phyloP scores from a whole-genome alignment of 2,797 vertebrate genomes.

The Lagocephalus sceleratus region DNA sequence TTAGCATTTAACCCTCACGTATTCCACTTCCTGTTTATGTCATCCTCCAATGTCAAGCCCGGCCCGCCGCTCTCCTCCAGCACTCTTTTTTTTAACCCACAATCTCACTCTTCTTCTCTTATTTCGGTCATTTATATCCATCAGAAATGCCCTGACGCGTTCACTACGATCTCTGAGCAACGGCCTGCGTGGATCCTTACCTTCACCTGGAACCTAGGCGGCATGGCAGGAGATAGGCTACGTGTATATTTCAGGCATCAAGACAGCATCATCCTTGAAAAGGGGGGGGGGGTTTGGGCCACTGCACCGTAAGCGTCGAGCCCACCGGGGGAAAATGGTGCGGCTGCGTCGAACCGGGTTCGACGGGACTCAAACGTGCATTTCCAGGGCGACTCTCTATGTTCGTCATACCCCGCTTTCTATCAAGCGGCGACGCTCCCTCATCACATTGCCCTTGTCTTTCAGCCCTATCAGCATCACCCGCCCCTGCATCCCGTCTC shows the following conservation, averaged over 20 bases:
- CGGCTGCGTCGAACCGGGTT: too few relatives aligned
- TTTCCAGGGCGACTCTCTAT: background rate
- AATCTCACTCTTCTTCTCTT: background rate
- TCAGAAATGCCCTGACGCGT: background rate
- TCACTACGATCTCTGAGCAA: background rate
- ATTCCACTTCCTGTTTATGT: constrained; percentile 43
- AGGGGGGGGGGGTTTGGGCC: constrained; percentile 52
- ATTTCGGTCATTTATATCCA: background rate
- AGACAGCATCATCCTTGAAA: constrained; percentile 9
- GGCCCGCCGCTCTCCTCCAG: constrained; percentile 35
- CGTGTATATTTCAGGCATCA: constrained; percentile 34
- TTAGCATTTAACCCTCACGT: constrained; percentile 12
- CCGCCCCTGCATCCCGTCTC: constrained; percentile 67
- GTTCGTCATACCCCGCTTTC: too few relatives aligned
- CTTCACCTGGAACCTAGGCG: constrained; percentile 80
- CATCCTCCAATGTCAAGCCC: constrained; percentile 74
- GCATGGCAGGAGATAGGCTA: constrained; percentile 70
- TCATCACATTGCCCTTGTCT: background rate
- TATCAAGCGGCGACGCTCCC: background rate
- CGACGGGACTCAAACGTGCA: too few relatives aligned
- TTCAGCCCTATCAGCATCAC: constrained; percentile 22
- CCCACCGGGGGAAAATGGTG: too few relatives aligned
- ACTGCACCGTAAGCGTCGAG: background rate
- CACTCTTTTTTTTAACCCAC: background rate
- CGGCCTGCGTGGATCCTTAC: constrained; percentile 67